These are phyloP conservation scores for Chrysolina oricalcia DNA, from an alignment of 2,888 invertebrate genomes.

Conservation along the genomic window DNA sequence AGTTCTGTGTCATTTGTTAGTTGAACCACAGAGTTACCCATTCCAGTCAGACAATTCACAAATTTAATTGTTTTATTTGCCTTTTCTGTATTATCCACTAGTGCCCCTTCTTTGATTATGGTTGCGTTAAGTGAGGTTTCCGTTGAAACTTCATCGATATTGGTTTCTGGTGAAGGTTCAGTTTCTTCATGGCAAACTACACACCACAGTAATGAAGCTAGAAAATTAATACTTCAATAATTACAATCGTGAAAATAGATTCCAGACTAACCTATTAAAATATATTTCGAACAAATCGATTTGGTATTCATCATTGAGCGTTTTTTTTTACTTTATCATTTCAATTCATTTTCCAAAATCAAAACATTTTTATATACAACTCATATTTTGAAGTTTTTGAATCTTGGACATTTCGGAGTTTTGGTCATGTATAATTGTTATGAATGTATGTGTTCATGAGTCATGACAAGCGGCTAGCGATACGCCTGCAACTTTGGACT, in stretches of 20 bases:
- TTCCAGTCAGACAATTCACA: conserved; percentile 64
- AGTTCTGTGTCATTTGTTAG: conserved; percentile 83
- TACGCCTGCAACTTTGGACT: too few relatives aligned
- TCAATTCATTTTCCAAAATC: background rate
- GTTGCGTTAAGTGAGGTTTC: background rate
- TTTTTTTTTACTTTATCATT: background rate
- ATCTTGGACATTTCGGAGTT: background rate
- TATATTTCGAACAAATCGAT: background rate
- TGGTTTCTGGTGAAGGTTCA: background rate
- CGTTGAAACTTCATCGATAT: background rate
- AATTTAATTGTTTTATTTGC: conserved; percentile 63
- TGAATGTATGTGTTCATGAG: too few relatives aligned
- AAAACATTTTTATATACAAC: background rate
- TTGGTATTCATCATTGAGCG: background rate
- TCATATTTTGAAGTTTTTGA: too few relatives aligned
- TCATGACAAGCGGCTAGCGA: too few relatives aligned
- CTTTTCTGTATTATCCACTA: conserved; percentile 4
- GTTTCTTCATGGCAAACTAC: background rate
- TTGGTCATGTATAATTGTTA: too few relatives aligned
- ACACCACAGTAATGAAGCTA: background rate
- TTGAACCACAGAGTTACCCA: conserved; percentile 72
- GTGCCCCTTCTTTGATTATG: background rate
- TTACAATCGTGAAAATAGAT: background rate
- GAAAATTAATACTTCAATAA: background rate
- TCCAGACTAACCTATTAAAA: background rate